Conservation (phyloP, 2,797 vertebrate species). For the Cynopterus sphinx region DNA sequence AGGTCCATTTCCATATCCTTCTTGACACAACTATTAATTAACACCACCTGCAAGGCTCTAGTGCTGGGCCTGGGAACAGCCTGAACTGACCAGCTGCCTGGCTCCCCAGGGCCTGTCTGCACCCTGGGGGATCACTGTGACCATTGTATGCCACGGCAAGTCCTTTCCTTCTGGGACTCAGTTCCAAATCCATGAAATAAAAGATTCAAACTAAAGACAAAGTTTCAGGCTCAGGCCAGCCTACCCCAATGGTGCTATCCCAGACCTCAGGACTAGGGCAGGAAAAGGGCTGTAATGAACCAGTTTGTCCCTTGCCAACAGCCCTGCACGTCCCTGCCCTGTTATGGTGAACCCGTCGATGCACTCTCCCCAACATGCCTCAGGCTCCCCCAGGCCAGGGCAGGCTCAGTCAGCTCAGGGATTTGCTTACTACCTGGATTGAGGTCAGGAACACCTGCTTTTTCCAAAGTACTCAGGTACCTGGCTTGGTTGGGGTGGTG, state of each 20-base stretch:
- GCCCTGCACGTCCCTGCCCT: background rate
- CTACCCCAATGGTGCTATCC: background rate
- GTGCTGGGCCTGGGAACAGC: background rate
- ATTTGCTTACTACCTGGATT: background rate
- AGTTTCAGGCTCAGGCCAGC: background rate
- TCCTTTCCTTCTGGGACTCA: background rate
- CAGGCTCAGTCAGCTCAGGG: background rate
- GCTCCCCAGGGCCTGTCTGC: background rate
- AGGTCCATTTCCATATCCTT: background rate
- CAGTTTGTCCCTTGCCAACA: background rate
- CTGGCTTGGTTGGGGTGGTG: background rate
- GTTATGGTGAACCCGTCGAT: fast-evolving
- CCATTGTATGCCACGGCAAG: background rate
- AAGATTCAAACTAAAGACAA: background rate
- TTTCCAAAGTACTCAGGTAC: background rate
- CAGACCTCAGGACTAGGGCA: background rate
- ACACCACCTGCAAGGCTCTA: background rate
- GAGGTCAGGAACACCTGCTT: background rate
- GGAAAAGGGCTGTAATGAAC: background rate
- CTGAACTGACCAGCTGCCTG: background rate
- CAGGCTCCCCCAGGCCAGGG: background rate
- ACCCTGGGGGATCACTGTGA: background rate
- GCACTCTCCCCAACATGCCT: background rate
- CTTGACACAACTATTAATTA: background rate
- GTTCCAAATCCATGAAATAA: background rate